Conservation (phyloP, 2,797 vertebrate genomes). For the Micropoecilia bifurca region DNA sequence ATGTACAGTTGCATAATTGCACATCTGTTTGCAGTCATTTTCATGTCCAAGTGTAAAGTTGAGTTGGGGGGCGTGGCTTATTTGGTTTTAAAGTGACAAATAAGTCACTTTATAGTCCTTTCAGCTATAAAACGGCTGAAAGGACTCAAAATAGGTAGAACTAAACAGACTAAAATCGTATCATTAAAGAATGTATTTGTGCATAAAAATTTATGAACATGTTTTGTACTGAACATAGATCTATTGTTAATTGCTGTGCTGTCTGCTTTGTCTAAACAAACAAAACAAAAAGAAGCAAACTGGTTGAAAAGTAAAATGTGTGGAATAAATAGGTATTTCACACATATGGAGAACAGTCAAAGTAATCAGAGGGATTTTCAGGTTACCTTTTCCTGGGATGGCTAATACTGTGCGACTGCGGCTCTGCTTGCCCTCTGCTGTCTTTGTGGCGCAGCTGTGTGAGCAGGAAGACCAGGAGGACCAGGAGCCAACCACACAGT, state of each 20-base stretch:
- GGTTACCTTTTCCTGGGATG: slow-evolving; percentile 90
- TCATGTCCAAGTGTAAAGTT: no score
- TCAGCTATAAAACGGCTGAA: no score
- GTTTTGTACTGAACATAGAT: neutral
- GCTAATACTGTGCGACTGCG: slow-evolving; percentile 88
- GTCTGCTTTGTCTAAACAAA: neutral
- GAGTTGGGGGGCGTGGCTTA: no score
- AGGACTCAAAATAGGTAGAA: no score
- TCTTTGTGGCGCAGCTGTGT: slow-evolving; percentile 89
- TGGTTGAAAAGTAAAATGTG: neutral
- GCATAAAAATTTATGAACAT: no score
- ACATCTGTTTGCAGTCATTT: no score
- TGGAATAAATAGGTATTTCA: neutral
- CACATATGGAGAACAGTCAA: neutral
- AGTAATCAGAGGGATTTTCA: neutral
- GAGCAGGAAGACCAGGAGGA: slow-evolving; percentile 91
- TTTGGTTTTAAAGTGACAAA: no score
- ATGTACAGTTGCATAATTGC: neutral
- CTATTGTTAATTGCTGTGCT: neutral
- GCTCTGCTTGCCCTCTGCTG: slow-evolving; percentile 88
- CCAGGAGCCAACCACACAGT: slow-evolving; percentile 91
- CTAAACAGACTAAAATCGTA: no score
- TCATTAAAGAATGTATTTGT: no score
- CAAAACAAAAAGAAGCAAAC: neutral
- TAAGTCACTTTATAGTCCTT: no score